These are phyloP conservation scores for Oeneis ivallda DNA, from an alignment of 2,888 invertebrate species.

Conservation along the genomic window DNA sequence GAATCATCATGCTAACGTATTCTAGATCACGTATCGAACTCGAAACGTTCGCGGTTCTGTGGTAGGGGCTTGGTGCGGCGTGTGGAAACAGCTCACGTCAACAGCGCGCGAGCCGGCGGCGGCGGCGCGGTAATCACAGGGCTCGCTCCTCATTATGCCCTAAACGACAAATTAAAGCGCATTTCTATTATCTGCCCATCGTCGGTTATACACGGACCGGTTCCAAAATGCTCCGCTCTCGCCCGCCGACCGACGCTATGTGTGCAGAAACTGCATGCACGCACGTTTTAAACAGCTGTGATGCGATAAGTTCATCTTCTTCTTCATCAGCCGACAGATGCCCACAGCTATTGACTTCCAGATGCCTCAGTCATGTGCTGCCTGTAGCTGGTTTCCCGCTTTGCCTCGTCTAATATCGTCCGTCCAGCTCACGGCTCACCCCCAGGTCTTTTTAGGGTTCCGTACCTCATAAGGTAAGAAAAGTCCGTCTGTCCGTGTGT, in stretches of 20 bases:
- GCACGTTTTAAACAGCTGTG: slow-evolving; percentile 14
- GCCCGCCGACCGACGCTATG: slow-evolving; percentile 23
- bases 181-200: slow-evolving; percentile 79
- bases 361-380: no score
- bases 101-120: slow-evolving; percentile 77
- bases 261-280: slow-evolving; percentile 24
- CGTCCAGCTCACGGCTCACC: no score
- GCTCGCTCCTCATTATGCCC: slow-evolving; percentile 78
- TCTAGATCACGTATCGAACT: background rate
- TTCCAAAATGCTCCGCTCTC: slow-evolving; percentile 50
- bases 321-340: no score
- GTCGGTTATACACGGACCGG: slow-evolving; percentile 66
- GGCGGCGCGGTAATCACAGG: slow-evolving; percentile 82
- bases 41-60: slow-evolving; percentile 47
- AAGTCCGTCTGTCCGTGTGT: no score
- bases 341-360: no score
- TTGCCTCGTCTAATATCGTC: no score
- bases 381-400: no score
- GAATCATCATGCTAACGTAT: background rate
- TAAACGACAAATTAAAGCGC: slow-evolving; percentile 82
- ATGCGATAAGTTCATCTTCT: no score
- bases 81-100: slow-evolving; percentile 77
- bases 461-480: no score
- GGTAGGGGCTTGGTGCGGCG: slow-evolving; percentile 46
- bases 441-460: no score